phyloP scores from a whole-genome alignment of 2,888 invertebrate genomes.

The Hyppa rectilinea region DNA sequence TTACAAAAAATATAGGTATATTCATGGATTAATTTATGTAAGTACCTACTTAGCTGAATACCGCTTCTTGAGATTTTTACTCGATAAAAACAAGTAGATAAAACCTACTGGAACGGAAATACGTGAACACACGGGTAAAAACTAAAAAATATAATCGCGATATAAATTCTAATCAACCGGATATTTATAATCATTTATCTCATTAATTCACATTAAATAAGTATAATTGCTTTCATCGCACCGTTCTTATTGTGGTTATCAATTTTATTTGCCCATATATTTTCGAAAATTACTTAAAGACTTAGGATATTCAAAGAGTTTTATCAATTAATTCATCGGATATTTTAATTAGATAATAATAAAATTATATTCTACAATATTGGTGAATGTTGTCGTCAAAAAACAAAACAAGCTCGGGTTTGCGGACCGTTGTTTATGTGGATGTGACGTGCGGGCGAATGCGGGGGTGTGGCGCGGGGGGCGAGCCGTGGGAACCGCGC shows the following conservation, averaged over 20 bases:
- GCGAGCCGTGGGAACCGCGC: constrained; percentile 88
- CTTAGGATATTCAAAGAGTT: constrained; percentile 49
- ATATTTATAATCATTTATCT: constrained; percentile 56
- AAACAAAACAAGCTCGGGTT: constrained; percentile 77
- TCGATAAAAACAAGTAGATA: constrained; percentile 25
- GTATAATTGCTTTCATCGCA: constrained; percentile 50
- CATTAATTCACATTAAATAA: constrained; percentile 41
- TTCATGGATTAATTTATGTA: neutral
- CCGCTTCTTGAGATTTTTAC: constrained; percentile 20
- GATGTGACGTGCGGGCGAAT: constrained; percentile 83
- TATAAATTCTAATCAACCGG: constrained; percentile 37
- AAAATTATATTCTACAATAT: constrained; percentile 67
- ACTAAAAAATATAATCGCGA: constrained; percentile 46
- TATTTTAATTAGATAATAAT: constrained; percentile 67
- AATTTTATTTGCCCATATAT: constrained; percentile 42
- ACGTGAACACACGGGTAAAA: constrained; percentile 34
- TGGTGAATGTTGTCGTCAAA: constrained; percentile 68
- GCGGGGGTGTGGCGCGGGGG: constrained; percentile 71
- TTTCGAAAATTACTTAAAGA: constrained; percentile 45
- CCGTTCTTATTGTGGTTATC: constrained; percentile 54
- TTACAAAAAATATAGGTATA: neutral
- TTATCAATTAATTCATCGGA: constrained; percentile 71
- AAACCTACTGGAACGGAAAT: constrained; percentile 46
- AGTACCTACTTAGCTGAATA: neutral
- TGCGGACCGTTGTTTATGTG: constrained; percentile 84